Percentiles rank a stretch among this genome's conserved stretches.
Conservation (phyloP, 2,797 vertebrate species). For the Sarcoramphus papa region DNA sequence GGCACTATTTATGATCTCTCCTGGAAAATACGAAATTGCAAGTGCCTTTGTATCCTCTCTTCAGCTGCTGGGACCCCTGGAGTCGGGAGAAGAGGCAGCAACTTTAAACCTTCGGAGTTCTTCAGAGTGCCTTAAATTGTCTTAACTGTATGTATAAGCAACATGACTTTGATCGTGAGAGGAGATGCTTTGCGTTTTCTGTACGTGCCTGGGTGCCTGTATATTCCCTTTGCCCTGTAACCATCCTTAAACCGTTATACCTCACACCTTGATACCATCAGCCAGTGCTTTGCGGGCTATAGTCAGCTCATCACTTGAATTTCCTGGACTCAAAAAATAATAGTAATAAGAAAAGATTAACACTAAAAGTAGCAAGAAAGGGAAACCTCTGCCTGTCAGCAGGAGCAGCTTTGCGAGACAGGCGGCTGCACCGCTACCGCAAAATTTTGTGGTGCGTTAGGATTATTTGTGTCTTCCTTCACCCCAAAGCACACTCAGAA, state of each 20-base stretch:
- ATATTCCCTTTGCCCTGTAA: neutral
- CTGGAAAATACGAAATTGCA: neutral
- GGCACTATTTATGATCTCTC: neutral
- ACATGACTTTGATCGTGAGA: neutral
- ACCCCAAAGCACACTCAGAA: neutral
- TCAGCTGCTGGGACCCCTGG: neutral
- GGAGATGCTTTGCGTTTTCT: neutral
- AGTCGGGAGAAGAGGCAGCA: neutral
- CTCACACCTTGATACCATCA: neutral
- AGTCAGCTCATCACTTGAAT: neutral
- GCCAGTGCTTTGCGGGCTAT: neutral
- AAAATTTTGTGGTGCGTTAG: accelerated
- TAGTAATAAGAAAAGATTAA: neutral
- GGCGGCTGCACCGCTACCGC: accelerated
- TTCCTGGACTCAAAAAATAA: neutral
- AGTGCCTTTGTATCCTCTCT: neutral
- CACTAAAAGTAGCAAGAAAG: neutral
- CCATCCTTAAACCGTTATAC: neutral
- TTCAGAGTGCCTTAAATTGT: neutral
- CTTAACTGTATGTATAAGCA: neutral
- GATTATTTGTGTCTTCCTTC: neutral
- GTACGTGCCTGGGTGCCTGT: neutral
- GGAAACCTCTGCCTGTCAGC: neutral
- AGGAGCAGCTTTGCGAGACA: neutral
- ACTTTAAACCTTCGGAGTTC: neutral